Evolutionary conservation across 2,888 invertebrate genomes (phyloP).

Genomic region (Drosophila silvestris): DNA sequence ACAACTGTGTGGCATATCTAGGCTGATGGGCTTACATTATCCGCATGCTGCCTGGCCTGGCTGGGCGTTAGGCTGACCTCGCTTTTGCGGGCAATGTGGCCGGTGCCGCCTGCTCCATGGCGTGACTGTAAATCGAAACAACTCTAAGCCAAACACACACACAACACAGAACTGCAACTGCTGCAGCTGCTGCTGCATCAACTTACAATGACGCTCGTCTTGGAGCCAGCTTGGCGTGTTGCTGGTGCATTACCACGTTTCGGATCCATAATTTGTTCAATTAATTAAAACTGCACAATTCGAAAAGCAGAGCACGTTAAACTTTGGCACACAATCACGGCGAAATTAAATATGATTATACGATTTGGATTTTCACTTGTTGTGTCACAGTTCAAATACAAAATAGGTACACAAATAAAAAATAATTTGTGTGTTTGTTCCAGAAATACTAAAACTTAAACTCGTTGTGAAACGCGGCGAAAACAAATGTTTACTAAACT

Average conservation of each 20-base stretch:
- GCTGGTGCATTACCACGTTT: slow-evolving; percentile 58
- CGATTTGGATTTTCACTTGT: slow-evolving; percentile 1
- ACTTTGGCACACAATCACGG: slow-evolving; percentile 47
- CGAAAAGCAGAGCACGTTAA: slow-evolving; percentile 41
- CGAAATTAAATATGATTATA: slow-evolving; percentile 23
- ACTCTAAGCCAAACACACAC: slow-evolving; percentile 21
- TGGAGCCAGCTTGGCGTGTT: slow-evolving; percentile 62
- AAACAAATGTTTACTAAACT: slow-evolving; percentile 59
- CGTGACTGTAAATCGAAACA: slow-evolving; percentile 55
- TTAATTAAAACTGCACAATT: slow-evolving; percentile 26
- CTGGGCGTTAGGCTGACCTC: slow-evolving; percentile 82
- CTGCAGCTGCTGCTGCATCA: slow-evolving; percentile 4
- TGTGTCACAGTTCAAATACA: slow-evolving; percentile 4
- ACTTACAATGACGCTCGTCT: slow-evolving; percentile 69
- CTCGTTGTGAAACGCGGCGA: slow-evolving; percentile 46
- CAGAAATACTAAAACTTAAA: slow-evolving; percentile 12
- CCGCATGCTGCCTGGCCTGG: slow-evolving; percentile 65
- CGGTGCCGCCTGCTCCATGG: slow-evolving; percentile 22
- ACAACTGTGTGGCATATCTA: not conserved
- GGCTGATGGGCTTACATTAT: slow-evolving; percentile 66
- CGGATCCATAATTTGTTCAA: slow-evolving; percentile 57
- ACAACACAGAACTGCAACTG: not conserved
- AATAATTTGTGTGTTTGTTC: slow-evolving; percentile 36
- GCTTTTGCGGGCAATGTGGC: slow-evolving; percentile 66
- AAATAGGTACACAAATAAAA: slow-evolving; percentile 28